A percentile compares a stretch with the other conserved stretches of the same genome.
Evolutionary conservation across 2,113 vertebrate genomes (phyloP).

Genomic region (Peromyscus polionotus): DNA sequence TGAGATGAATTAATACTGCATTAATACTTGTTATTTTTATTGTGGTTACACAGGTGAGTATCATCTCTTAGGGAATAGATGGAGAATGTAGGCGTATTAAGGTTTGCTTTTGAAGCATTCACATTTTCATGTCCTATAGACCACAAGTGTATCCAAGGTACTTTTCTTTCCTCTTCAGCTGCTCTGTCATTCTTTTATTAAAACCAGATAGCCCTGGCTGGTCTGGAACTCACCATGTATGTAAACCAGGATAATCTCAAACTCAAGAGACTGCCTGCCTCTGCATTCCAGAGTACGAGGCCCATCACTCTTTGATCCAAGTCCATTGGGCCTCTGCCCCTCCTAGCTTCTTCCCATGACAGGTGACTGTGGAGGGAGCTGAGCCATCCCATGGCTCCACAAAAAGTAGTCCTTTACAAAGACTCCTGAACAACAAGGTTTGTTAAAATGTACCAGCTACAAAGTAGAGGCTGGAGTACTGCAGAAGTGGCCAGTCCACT

Average conservation of each 20-base stretch:
- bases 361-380: not conserved
- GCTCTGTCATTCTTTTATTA: not conserved
- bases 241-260: not conserved
- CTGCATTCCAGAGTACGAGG: not conserved
- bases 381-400: not conserved
- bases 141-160: not conserved
- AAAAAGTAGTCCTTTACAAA: constrained; percentile 1
- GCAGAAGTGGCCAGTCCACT: not conserved
- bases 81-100: not conserved
- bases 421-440: not conserved
- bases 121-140: not conserved
- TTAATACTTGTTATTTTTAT: constrained; percentile 14
- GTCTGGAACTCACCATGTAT: not conserved
- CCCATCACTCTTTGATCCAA: not conserved
- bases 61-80: not conserved
- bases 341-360: not conserved
- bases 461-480: not conserved
- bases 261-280: not conserved
- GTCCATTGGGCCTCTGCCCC: not conserved
- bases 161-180: not conserved
- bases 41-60: not conserved
- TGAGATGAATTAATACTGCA: not conserved
- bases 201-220: not conserved
- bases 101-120: not conserved
- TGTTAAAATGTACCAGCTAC: not conserved